A percentile compares a stretch with the other conserved stretches of the same genome.
Conservation (phyloP, 92 coral and sea anemone species). For the Diadumene lineata region DNA sequence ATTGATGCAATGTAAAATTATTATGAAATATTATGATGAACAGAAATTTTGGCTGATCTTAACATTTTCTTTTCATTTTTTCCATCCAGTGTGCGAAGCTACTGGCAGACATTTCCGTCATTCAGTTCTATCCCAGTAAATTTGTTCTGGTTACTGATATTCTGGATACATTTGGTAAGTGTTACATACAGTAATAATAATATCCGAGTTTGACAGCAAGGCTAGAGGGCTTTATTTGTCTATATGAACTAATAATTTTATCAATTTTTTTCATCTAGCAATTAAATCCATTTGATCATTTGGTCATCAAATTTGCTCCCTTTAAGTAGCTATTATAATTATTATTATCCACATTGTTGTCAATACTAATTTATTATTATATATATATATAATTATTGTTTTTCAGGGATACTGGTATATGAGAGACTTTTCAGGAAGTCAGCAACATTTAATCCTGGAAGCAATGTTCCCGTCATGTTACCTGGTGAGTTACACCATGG, state of each 20-base stretch:
- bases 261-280: no score
- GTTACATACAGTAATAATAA: background rate
- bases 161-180: slow-evolving; percentile 96
- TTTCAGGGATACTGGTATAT: slow-evolving; percentile 83
- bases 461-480: slow-evolving; percentile 84
- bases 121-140: slow-evolving; percentile 97
- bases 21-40: no score
- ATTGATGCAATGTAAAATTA: no score
- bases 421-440: slow-evolving; percentile 89
- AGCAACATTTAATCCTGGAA: slow-evolving; percentile 79
- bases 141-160: slow-evolving; percentile 98
- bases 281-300: no score
- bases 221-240: no score
- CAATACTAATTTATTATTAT: no score
- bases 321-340: no score
- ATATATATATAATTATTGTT: background rate
- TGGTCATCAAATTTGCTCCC: no score
- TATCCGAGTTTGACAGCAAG: background rate
- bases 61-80: background rate
- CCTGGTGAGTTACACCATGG: slow-evolving; percentile 63
- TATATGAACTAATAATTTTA: no score
- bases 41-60: no score
- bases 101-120: slow-evolving; percentile 85
- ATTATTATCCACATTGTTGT: background rate
- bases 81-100: slow-evolving; percentile 88